These are phyloP conservation scores for Ormia ochracea DNA, from an alignment of 2,888 invertebrate species.

Conservation along the genomic window DNA sequence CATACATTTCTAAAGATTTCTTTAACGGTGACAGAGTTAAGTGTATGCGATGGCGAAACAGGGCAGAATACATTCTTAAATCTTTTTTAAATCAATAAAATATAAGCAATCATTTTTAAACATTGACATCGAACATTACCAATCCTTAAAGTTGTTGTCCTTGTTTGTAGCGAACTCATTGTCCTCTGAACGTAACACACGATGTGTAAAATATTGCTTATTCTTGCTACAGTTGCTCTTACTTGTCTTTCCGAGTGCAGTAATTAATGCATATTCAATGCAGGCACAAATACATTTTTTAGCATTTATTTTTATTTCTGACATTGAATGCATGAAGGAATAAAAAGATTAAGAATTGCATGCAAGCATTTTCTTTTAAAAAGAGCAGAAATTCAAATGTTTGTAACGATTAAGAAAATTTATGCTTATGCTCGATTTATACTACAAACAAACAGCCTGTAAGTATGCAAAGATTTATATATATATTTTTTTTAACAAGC, in stretches of 20 bases:
- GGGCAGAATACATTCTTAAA: not conserved
- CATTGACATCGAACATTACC: constrained; percentile 20
- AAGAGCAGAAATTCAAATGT: not conserved
- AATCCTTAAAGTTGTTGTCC: constrained; percentile 13
- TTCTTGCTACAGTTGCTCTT: not conserved
- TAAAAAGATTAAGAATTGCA: constrained; percentile 15
- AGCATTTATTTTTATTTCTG: not conserved
- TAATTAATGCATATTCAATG: constrained; percentile 29
- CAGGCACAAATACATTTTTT: not conserved
- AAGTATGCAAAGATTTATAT: too few relatives aligned
- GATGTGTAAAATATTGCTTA: constrained; percentile 11
- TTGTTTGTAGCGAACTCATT: not conserved
- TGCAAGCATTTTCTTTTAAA: not conserved
- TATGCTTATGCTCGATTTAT: too few relatives aligned
- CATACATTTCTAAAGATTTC: not conserved
- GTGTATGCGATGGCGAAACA: not conserved
- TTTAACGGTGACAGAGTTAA: not conserved
- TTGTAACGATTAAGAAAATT: not conserved
- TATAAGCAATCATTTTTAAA: constrained; percentile 2
- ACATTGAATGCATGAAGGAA: constrained; percentile 32
- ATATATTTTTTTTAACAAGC: too few relatives aligned
- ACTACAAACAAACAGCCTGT: too few relatives aligned
- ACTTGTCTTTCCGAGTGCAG: constrained; percentile 10
- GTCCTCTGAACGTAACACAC: not conserved
- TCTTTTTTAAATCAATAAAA: constrained; percentile 23